These are phyloP conservation scores for Toxonevra muliebris DNA, from an alignment of 2,888 invertebrate genomes.

Conservation along the genomic window DNA sequence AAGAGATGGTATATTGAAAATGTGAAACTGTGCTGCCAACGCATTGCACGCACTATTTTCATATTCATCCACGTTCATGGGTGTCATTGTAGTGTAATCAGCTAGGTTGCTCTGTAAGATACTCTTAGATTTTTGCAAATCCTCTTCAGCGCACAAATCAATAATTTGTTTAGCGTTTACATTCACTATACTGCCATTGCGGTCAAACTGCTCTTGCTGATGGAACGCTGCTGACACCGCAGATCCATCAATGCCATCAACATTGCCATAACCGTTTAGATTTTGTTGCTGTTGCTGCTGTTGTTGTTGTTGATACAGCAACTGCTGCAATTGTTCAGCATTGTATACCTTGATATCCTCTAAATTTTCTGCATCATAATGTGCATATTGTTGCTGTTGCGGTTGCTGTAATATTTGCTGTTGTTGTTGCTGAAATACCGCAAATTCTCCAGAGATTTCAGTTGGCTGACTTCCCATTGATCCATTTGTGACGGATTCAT, in stretches of 20 bases:
- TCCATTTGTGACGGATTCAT: conserved; percentile 41
- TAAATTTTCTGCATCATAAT: conserved; percentile 32
- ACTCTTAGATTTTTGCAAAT: conserved; percentile 32
- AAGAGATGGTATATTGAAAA: conserved; percentile 56
- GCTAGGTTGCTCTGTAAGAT: neutral
- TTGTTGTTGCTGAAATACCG: conserved; percentile 48
- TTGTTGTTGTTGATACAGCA: conserved; percentile 57
- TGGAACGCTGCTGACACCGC: conserved; percentile 43
- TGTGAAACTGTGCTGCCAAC: conserved; percentile 47
- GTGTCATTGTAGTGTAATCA: conserved; percentile 19
- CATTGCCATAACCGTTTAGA: conserved; percentile 31
- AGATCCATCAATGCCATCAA: conserved; percentile 24
- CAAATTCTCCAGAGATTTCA: conserved; percentile 38
- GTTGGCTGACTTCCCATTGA: neutral
- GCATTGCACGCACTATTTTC: conserved; percentile 34
- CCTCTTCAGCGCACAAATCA: conserved; percentile 37
- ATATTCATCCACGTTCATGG: conserved; percentile 12
- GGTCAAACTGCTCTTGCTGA: conserved; percentile 43
- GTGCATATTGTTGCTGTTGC: conserved; percentile 32
- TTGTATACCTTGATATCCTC: conserved; percentile 45
- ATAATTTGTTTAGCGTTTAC: conserved; percentile 42
- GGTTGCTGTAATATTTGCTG: conserved; percentile 33
- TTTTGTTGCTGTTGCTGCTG: conserved; percentile 58
- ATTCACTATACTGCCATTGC: conserved; percentile 25
- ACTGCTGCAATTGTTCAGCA: conserved; percentile 57